These are phyloP conservation scores for Synanceia verrucosa DNA, from an alignment of 2,797 vertebrate genomes.

Conservation along the genomic window DNA sequence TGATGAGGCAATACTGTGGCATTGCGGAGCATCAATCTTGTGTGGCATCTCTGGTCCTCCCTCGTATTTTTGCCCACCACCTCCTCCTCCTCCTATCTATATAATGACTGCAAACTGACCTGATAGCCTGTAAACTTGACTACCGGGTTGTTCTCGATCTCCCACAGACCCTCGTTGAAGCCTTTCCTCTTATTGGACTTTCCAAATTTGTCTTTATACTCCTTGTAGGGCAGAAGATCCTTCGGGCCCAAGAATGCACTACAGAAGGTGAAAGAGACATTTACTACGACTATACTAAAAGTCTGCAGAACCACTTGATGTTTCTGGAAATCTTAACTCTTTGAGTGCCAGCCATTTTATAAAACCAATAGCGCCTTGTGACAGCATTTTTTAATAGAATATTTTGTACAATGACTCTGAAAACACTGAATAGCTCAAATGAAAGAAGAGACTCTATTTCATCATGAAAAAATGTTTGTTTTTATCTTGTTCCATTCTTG, in stretches of 20 bases:
- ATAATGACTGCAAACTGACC: conserved; percentile 72
- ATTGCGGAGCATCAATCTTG: conserved; percentile 2
- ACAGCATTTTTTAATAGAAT: too few relatives aligned
- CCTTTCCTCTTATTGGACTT: conserved; percentile 99
- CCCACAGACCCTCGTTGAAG: conserved; percentile 98
- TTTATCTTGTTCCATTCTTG: too few relatives aligned
- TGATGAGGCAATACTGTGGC: neutral
- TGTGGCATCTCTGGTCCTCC: neutral
- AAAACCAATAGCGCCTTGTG: too few relatives aligned
- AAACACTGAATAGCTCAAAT: too few relatives aligned
- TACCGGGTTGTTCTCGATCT: conserved; percentile 98
- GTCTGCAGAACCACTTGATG: neutral
- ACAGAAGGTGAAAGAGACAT: conserved; percentile 27
- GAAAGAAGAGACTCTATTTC: too few relatives aligned
- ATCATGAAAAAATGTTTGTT: too few relatives aligned
- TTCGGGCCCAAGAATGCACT: conserved; percentile 96
- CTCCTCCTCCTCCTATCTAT: conserved; percentile 4
- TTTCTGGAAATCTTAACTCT: neutral
- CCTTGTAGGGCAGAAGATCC: conserved; percentile 96
- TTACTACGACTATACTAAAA: neutral
- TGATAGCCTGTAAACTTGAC: conserved; percentile 98
- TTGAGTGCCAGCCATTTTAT: neutral
- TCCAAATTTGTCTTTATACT: conserved; percentile 98
- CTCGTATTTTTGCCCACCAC: neutral
- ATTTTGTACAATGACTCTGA: too few relatives aligned